These are phyloP conservation scores for Coregonus sp. DNA, from an alignment of 2,797 vertebrate genomes.

Conservation along the genomic window DNA sequence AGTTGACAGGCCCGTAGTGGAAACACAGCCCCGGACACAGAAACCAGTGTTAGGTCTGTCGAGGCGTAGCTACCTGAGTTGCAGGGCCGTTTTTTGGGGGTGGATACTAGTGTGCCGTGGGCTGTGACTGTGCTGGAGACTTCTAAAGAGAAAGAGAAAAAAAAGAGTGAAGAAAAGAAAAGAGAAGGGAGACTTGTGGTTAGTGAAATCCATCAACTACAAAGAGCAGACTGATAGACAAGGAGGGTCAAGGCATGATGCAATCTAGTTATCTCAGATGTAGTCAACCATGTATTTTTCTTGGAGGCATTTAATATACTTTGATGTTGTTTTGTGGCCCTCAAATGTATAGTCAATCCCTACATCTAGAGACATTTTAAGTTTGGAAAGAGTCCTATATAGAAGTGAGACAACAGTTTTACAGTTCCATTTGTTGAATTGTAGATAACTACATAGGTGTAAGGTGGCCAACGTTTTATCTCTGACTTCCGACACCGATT, in stretches of 20 bases:
- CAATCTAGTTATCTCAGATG: too few relatives aligned
- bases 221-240: not conserved
- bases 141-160: slow-evolving; percentile 68
- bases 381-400: not conserved
- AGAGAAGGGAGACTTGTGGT: not conserved
- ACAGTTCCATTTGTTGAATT: too few relatives aligned
- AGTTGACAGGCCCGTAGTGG: slow-evolving; percentile 29
- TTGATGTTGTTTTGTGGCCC: too few relatives aligned
- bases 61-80: slow-evolving; percentile 83
- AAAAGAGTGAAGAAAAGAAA: not conserved
- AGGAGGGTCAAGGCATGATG: not conserved
- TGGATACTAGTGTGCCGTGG: slow-evolving; percentile 84
- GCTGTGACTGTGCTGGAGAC: slow-evolving; percentile 90
- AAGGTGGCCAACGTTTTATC: too few relatives aligned
- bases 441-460: too few relatives aligned
- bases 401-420: not conserved
- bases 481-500: too few relatives aligned
- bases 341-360: not conserved
- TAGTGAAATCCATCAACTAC: not conserved
- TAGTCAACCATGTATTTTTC: too few relatives aligned
- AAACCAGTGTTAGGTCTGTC: not conserved
- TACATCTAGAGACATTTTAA: too few relatives aligned
- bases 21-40: slow-evolving; percentile 20
- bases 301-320: too few relatives aligned
- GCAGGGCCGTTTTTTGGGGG: slow-evolving; percentile 93